phyloP scores from a whole-genome alignment of 2,113 vertebrate species.

The Petrocephalus zakoni region DNA sequence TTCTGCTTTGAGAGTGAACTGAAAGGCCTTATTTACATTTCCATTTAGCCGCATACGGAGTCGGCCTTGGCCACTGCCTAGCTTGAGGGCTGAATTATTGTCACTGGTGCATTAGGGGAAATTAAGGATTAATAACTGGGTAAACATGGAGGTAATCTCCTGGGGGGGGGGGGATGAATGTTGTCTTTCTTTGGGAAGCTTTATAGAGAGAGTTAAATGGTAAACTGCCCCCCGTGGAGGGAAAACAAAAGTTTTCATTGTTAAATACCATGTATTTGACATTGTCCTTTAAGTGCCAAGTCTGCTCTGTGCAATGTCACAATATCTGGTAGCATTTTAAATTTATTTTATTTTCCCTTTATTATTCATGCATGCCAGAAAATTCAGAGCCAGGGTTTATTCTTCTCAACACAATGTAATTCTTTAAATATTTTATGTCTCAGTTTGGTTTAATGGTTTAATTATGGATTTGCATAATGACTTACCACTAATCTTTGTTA shows the following conservation, averaged over 20 bases:
- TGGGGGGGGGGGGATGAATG: constrained; percentile 51
- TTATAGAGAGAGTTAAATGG: constrained; percentile 42
- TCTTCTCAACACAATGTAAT: constrained; percentile 20
- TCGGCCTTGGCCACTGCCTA: not conserved
- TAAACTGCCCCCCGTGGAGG: constrained; percentile 29
- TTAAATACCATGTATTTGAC: constrained; percentile 34
- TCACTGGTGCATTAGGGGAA: constrained; percentile 57
- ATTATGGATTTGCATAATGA: not conserved
- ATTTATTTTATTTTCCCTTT: constrained; percentile 27
- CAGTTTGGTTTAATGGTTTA: constrained; percentile 7
- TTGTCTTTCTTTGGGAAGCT: constrained; percentile 38
- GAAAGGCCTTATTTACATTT: constrained; percentile 5
- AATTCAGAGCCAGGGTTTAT: not conserved
- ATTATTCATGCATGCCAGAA: not conserved
- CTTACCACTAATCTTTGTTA: constrained; percentile 1
- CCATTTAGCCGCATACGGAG: not conserved
- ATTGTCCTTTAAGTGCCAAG: constrained; percentile 23
- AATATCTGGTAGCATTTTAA: not conserved
- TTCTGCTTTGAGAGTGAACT: constrained; percentile 5
- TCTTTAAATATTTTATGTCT: constrained; percentile 7
- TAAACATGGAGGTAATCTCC: constrained; percentile 58
- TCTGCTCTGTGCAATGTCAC: constrained; percentile 25
- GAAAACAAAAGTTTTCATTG: constrained; percentile 23
- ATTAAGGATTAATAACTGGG: constrained; percentile 55
- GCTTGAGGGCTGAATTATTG: constrained; percentile 45